phyloP scores from a whole-genome alignment of 1,140 invertebrate species.

The Acromyrmex charruanus region DNA sequence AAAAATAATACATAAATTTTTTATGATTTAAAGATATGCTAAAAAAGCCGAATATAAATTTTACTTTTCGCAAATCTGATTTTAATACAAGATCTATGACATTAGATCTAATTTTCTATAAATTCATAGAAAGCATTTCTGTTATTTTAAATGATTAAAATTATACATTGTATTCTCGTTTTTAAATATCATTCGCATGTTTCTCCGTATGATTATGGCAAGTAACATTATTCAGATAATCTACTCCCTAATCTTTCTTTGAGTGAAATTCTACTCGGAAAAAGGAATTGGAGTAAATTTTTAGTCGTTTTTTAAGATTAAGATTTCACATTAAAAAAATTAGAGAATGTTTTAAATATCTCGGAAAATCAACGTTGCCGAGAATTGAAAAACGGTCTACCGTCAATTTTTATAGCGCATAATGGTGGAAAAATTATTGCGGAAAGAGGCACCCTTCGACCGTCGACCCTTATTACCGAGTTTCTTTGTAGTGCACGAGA shows the following conservation, averaged over 20 bases:
- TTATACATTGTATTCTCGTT: background rate
- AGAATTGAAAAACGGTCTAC: background rate
- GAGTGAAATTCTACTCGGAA: too few relatives aligned
- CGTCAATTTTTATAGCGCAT: slow-evolving; percentile 39
- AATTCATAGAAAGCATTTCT: slow-evolving; percentile 4
- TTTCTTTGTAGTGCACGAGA: slow-evolving; percentile 52
- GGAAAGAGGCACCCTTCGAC: background rate
- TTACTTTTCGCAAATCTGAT: background rate
- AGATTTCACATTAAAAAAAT: too few relatives aligned
- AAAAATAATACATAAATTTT: background rate
- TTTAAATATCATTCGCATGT: background rate
- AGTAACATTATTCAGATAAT: background rate
- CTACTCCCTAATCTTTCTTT: background rate
- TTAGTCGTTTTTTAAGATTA: too few relatives aligned
- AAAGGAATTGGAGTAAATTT: too few relatives aligned
- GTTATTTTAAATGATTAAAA: slow-evolving; percentile 4
- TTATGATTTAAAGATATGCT: background rate
- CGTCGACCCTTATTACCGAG: slow-evolving; percentile 54
- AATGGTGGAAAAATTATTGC: slow-evolving; percentile 48
- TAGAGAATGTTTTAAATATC: background rate
- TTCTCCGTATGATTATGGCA: background rate
- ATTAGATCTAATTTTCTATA: background rate
- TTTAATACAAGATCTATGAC: background rate
- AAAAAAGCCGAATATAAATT: background rate
- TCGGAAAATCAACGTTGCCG: background rate